Percentiles rank a stretch among this genome's conserved stretches.
Evolutionary conservation across 2,113 vertebrate species (phyloP).

Genomic region (Phylloscopus whistleri): DNA sequence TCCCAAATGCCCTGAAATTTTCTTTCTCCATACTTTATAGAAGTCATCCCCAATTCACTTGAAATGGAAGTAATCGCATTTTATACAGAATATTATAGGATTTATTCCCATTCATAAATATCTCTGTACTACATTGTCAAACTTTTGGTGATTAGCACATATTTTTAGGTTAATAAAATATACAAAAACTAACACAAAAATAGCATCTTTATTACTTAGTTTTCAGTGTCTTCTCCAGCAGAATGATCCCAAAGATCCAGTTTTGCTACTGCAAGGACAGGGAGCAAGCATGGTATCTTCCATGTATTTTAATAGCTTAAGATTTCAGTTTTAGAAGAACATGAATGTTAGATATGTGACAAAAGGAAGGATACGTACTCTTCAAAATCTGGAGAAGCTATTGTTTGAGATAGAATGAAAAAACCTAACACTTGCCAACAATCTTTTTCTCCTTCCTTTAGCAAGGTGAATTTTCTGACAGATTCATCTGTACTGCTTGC

Average conservation of each 20-base stretch:
- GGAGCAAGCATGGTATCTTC: background rate
- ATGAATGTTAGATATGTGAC: background rate
- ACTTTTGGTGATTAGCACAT: background rate
- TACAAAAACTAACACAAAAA: background rate
- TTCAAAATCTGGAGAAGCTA: background rate
- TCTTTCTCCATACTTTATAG: background rate
- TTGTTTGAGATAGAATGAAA: background rate
- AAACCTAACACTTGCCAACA: background rate
- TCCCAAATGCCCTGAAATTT: background rate
- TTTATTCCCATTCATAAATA: background rate
- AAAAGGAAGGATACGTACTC: background rate
- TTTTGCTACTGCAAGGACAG: background rate
- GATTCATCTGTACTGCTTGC: background rate
- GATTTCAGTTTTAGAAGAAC: background rate
- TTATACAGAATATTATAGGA: background rate
- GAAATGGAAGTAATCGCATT: background rate
- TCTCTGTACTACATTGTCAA: background rate
- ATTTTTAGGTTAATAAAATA: background rate
- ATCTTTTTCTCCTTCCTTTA: background rate
- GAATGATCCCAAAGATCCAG: background rate
- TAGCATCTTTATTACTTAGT: accelerated
- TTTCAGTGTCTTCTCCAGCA: background rate
- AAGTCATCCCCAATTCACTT: background rate
- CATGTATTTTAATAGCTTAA: background rate
- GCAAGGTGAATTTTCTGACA: background rate